Percentiles rank a stretch among this genome's conserved stretches.
Conservation (phyloP, 2,797 vertebrate species). For the Novumbra hubbsi region DNA sequence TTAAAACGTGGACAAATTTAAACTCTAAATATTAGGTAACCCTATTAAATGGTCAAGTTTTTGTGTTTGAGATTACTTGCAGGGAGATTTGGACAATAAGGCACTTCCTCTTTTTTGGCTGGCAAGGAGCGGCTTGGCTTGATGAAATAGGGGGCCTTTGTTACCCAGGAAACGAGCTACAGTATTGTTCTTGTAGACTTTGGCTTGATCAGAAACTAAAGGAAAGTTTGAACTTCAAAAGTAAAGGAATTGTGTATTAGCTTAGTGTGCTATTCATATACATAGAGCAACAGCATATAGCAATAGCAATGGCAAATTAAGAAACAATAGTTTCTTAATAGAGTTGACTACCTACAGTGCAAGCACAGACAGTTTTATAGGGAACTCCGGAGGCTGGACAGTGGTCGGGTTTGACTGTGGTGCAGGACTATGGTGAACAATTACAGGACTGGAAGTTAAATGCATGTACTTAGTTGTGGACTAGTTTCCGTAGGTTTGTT, state of each 20-base stretch:
- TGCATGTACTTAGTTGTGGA: neutral
- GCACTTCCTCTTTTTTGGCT: constrained; percentile 69
- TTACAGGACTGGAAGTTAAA: neutral
- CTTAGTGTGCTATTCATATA: neutral
- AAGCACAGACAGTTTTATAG: neutral
- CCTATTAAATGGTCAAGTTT: constrained; percentile 58
- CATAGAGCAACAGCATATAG: neutral
- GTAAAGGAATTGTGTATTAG: neutral
- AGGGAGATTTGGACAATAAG: constrained; percentile 70
- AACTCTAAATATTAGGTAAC: constrained; percentile 36
- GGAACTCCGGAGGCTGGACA: neutral
- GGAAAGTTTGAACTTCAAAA: neutral
- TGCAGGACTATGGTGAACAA: neutral
- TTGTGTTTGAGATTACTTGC: constrained; percentile 64
- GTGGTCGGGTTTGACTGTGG: neutral
- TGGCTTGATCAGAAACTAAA: neutral
- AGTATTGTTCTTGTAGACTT: constrained; percentile 15
- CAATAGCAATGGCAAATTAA: neutral
- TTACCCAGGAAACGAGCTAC: constrained; percentile 53
- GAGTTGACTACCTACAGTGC: neutral
- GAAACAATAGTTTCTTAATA: too few relatives aligned
- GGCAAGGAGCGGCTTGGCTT: constrained; percentile 62
- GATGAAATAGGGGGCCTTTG: constrained; percentile 46
- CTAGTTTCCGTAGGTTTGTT: neutral
- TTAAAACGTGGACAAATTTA: constrained; percentile 17